A percentile compares a stretch with the other conserved stretches of the same genome.
Evolutionary conservation across 2,113 vertebrate genomes (phyloP).

Genomic region (Gallinago jamesoni): DNA sequence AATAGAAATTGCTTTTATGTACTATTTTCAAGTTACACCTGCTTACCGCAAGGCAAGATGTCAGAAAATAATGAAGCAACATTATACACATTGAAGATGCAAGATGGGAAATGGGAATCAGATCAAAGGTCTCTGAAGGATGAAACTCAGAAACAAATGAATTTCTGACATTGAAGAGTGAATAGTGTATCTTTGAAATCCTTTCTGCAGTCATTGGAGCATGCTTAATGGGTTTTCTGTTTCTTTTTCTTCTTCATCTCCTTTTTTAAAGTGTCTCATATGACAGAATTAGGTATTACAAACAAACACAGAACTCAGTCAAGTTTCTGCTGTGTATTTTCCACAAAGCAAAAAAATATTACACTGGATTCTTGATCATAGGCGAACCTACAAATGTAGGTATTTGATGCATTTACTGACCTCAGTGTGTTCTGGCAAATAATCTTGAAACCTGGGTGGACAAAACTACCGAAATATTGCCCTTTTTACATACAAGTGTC

Average conservation of each 20-base stretch:
- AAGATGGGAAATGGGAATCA: constrained; percentile 63
- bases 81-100: constrained; percentile 61
- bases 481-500: neutral
- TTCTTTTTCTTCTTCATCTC: neutral
- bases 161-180: constrained; percentile 41
- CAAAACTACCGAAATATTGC: neutral
- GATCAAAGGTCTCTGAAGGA: constrained; percentile 72
- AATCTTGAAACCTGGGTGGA: neutral
- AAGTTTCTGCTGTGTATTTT: neutral
- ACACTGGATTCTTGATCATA: neutral
- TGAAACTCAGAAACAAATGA: constrained; percentile 66
- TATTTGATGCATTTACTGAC: neutral
- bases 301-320: neutral
- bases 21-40: constrained; percentile 68
- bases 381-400: neutral
- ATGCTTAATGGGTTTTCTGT: neutral
- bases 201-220: neutral
- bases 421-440: neutral
- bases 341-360: neutral
- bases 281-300: constrained; percentile 16
- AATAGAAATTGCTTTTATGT: constrained; percentile 67
- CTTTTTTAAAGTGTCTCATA: neutral
- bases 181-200: constrained; percentile 44
- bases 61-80: constrained; percentile 76
- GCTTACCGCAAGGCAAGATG: constrained; percentile 68